Evolutionary conservation across 2,797 vertebrate genomes (phyloP).

Genomic region (Brotula barbata): DNA sequence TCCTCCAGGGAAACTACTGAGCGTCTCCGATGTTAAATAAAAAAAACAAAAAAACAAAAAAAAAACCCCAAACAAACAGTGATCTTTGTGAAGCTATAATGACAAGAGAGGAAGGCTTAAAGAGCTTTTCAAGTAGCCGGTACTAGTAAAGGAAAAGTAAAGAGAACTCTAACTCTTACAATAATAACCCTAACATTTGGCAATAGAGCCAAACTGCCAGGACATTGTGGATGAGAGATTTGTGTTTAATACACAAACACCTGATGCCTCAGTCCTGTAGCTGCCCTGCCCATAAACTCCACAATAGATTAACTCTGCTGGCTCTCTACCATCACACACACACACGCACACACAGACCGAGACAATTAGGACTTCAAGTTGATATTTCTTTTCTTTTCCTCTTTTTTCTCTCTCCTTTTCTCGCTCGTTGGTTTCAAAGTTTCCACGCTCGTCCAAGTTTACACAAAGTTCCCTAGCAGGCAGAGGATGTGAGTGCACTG

Average conservation of each 20-base stretch:
- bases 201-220: slow-evolving; percentile 32
- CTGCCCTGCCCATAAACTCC: slow-evolving; percentile 28
- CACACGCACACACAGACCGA: background rate
- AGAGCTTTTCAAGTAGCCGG: slow-evolving; percentile 27
- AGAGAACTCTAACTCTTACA: slow-evolving; percentile 47
- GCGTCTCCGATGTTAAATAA: slow-evolving; percentile 1
- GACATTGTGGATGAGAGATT: slow-evolving; percentile 49
- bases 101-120: background rate
- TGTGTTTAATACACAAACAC: slow-evolving; percentile 61
- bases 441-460: slow-evolving; percentile 52
- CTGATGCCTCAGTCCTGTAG: slow-evolving; percentile 55
- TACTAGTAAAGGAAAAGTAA: slow-evolving; percentile 13
- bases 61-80: background rate
- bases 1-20: slow-evolving; percentile 20
- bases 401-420: slow-evolving; percentile 16
- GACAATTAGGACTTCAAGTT: slow-evolving; percentile 21
- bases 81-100: slow-evolving; percentile 8
- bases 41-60: background rate
- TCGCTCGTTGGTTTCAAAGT: slow-evolving; percentile 36
- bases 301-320: slow-evolving; percentile 14
- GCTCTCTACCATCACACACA: slow-evolving; percentile 14
- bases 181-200: slow-evolving; percentile 48
- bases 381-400: slow-evolving; percentile 42
- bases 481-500: slow-evolving; percentile 43
- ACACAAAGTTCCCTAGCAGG: slow-evolving; percentile 49